Percentiles rank a stretch among this genome's conserved stretches.
phyloP scores from a whole-genome alignment of 2,113 vertebrate species.

The Callaeas wilsoni region DNA sequence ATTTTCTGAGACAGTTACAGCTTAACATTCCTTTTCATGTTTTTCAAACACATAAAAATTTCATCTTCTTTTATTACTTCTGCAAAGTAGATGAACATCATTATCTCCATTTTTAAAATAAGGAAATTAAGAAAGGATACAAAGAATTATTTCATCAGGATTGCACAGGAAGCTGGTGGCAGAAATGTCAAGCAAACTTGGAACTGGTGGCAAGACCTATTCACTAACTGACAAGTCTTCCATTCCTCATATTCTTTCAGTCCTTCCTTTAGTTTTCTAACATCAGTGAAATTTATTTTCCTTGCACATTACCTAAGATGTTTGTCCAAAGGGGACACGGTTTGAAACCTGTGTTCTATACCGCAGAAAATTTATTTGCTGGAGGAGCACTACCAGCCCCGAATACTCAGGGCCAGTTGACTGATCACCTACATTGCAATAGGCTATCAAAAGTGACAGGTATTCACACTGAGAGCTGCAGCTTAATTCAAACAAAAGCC shows the following conservation, averaged over 20 bases:
- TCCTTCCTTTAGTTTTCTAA: background rate
- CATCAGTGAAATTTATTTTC: background rate
- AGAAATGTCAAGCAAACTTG: background rate
- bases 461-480: background rate
- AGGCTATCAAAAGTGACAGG: conserved; percentile 25
- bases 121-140: background rate
- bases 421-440: background rate
- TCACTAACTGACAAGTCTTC: background rate
- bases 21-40: background rate
- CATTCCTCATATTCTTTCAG: background rate
- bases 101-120: background rate
- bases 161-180: background rate
- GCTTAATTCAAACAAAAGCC: background rate
- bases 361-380: background rate
- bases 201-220: background rate
- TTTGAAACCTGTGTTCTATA: background rate
- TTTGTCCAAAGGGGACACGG: background rate
- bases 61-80: background rate
- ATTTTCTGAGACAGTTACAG: background rate
- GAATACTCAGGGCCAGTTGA: background rate
- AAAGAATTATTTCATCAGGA: background rate
- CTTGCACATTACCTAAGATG: background rate
- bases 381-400: background rate
- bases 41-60: background rate
- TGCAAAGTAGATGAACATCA: background rate